These are phyloP conservation scores for Nymphicus hollandicus DNA, from an alignment of 2,113 vertebrate genomes.

Conservation along the genomic window DNA sequence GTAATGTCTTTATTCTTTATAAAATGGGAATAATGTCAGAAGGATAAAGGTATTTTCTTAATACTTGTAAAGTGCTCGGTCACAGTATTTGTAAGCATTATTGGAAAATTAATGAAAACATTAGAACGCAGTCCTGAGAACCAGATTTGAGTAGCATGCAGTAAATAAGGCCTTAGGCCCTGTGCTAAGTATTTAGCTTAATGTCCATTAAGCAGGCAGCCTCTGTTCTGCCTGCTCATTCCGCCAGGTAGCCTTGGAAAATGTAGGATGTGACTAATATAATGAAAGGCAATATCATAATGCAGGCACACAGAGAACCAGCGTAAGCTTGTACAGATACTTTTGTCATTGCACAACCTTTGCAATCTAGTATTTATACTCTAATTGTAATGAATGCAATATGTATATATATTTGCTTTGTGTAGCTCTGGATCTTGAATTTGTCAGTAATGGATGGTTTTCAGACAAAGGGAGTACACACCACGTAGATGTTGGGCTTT, in stretches of 20 bases:
- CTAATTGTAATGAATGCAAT: background rate
- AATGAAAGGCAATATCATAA: background rate
- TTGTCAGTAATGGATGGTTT: background rate
- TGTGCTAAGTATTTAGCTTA: background rate
- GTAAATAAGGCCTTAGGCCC: background rate
- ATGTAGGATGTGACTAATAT: background rate
- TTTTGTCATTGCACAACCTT: background rate
- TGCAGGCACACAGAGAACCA: background rate
- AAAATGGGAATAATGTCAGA: background rate
- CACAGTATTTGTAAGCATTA: background rate
- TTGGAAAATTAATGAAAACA: background rate
- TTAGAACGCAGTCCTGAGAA: background rate
- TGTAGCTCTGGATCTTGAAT: background rate
- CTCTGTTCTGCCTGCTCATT: background rate
- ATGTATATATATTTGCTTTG: background rate
- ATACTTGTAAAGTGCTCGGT: fast-evolving
- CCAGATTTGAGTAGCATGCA: background rate
- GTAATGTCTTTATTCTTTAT: background rate
- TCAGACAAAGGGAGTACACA: fast-evolving
- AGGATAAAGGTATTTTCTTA: background rate
- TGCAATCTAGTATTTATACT: background rate
- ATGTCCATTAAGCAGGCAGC: background rate
- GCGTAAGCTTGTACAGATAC: background rate
- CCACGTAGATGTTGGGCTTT: background rate
- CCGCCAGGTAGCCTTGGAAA: background rate